These are phyloP conservation scores for Hydrocynus forskahlii DNA, from an alignment of 2,797 vertebrate species.

Conservation along the genomic window DNA sequence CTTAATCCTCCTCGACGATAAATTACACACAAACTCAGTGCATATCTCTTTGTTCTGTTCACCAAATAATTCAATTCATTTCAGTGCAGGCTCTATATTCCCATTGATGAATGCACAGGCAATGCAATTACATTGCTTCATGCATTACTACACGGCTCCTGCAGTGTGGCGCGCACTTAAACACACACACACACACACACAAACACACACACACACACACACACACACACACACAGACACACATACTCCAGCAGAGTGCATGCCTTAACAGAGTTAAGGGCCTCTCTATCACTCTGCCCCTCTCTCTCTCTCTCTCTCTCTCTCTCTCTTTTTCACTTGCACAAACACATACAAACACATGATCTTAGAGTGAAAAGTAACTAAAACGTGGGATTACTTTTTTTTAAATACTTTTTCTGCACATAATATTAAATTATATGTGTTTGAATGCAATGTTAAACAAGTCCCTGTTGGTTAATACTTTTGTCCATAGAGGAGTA, in stretches of 20 bases:
- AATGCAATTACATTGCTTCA: conserved; percentile 64
- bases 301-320: conserved; percentile 20
- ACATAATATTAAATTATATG: too few species aligned
- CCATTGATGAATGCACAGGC: conserved; percentile 82
- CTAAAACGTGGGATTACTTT: not conserved
- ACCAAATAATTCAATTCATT: conserved; percentile 85
- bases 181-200: conserved; percentile 13
- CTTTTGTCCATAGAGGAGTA: too few species aligned
- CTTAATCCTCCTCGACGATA: conserved; percentile 80
- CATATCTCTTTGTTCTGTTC: conserved; percentile 82
- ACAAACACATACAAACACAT: too few species aligned
- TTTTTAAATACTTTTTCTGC: not conserved
- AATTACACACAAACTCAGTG: conserved; percentile 81
- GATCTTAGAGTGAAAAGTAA: conserved; percentile 1
- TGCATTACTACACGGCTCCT: conserved; percentile 71
- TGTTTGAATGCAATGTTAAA: too few species aligned
- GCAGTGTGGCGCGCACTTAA: conserved; percentile 40
- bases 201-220: conserved; percentile 16
- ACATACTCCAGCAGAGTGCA: conserved; percentile 9
- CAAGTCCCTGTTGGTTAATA: too few species aligned
- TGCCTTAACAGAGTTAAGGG: conserved; percentile 29
- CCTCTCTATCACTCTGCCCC: conserved; percentile 39
- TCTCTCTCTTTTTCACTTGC: not conserved
- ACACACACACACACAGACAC: not conserved
- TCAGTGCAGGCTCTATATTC: conserved; percentile 77